Conservation (phyloP, 2,888 invertebrate species). For the Chesias legatella region DNA sequence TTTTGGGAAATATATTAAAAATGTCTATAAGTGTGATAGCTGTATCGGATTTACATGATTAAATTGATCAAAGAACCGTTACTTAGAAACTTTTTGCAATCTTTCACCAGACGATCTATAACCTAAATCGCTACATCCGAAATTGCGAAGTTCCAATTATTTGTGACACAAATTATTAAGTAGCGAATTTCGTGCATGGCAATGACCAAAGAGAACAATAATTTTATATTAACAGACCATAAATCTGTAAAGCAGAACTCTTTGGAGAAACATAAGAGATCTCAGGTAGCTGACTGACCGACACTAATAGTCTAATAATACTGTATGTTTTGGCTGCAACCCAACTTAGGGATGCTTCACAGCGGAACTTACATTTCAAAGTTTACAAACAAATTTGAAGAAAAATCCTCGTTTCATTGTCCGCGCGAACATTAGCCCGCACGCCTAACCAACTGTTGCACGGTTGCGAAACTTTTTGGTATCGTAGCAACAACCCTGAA, state of each 20-base stretch:
- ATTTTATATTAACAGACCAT: constrained; percentile 26
- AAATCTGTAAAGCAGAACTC: constrained; percentile 31
- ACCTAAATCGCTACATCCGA: background rate
- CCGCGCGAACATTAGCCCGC: constrained; percentile 13
- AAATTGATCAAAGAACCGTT: constrained; percentile 14
- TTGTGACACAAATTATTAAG: background rate
- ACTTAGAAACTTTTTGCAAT: constrained; percentile 11
- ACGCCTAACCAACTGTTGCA: constrained; percentile 20
- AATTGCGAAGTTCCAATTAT: background rate
- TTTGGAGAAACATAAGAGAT: constrained; percentile 18
- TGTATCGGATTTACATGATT: background rate
- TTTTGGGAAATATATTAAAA: too few relatives aligned
- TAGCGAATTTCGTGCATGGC: background rate
- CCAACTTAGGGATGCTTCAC: constrained; percentile 53
- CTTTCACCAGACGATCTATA: background rate
- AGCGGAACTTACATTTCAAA: constrained; percentile 31
- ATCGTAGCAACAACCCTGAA: constrained; percentile 26
- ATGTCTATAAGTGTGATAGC: background rate
- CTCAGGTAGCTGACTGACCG: constrained; percentile 61
- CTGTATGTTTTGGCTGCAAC: constrained; percentile 60
- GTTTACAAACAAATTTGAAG: constrained; percentile 6
- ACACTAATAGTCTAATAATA: constrained; percentile 73
- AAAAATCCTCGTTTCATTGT: constrained; percentile 20
- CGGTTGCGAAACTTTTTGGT: constrained; percentile 20
- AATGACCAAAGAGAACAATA: constrained; percentile 7